These are phyloP conservation scores for Hirtodrosophila cameraria DNA, from an alignment of 2,888 invertebrate species.

Conservation along the genomic window DNA sequence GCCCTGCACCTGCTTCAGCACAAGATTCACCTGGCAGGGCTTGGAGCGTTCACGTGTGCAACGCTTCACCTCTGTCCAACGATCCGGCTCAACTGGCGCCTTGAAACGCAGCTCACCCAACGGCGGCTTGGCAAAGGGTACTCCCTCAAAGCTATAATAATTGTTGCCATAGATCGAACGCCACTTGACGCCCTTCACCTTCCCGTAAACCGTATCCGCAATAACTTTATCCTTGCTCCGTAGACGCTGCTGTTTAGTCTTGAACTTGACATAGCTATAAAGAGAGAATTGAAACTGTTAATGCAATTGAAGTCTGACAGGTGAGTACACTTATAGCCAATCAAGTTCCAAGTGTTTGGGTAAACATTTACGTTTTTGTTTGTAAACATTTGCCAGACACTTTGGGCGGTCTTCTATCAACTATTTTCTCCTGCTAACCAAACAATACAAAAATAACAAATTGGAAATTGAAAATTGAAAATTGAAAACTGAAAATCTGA, in stretches of 20 bases:
- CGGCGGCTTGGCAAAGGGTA: constrained; percentile 84
- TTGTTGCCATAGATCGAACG: constrained; percentile 80
- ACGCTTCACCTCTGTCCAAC: constrained; percentile 84
- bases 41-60: constrained; percentile 82
- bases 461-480: background rate
- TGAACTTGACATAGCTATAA: constrained; percentile 82
- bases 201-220: constrained; percentile 81
- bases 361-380: constrained; percentile 21
- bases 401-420: constrained; percentile 5
- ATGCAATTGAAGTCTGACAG: constrained; percentile 20
- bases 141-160: constrained; percentile 83
- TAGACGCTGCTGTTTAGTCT: constrained; percentile 80
- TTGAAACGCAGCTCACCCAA: constrained; percentile 82
- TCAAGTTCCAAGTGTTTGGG: constrained; percentile 21
- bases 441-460: constrained; percentile 15
- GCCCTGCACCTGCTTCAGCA: constrained; percentile 83
- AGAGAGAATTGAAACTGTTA: constrained; percentile 1
- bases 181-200: constrained; percentile 82
- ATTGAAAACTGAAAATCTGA: background rate
- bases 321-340: constrained; percentile 36
- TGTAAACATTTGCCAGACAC: constrained; percentile 30
- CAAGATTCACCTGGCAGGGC: constrained; percentile 82
- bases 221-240: constrained; percentile 82
- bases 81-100: constrained; percentile 84
- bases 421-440: background rate